These are phyloP conservation scores for Acanthacorydalis orientalis DNA, from an alignment of 2,888 invertebrate genomes.

Conservation along the genomic window DNA sequence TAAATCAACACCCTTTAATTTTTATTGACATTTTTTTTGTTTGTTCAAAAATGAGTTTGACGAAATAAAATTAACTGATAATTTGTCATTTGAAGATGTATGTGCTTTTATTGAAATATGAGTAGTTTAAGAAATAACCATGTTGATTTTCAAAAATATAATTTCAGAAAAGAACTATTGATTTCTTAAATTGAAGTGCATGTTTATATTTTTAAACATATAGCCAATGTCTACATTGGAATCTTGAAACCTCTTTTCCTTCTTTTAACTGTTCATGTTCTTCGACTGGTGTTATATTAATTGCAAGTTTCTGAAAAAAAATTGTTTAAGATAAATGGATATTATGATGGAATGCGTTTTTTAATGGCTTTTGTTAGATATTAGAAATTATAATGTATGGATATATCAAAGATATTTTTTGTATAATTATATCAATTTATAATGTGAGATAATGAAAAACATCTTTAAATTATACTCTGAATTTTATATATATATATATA, in stretches of 20 bases:
- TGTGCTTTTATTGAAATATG: neutral
- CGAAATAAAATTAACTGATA: neutral
- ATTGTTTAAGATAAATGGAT: neutral
- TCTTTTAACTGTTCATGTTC: conserved; percentile 46
- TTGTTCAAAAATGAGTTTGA: neutral
- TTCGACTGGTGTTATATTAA: conserved; percentile 46
- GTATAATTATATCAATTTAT: too few relatives aligned
- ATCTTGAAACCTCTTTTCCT: conserved; percentile 41
- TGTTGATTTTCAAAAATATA: neutral
- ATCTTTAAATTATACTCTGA: too few relatives aligned
- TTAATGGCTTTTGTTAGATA: too few relatives aligned
- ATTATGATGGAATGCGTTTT: too few relatives aligned
- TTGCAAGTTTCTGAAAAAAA: conserved; percentile 38
- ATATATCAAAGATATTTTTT: too few relatives aligned
- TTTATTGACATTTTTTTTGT: neutral
- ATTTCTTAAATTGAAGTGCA: neutral
- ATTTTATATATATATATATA: too few relatives aligned
- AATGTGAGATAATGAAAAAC: too few relatives aligned
- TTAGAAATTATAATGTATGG: too few relatives aligned
- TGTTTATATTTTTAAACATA: conserved; percentile 35
- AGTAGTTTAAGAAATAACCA: neutral
- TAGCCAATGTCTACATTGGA: conserved; percentile 48
- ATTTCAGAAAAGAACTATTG: neutral
- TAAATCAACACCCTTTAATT: neutral
- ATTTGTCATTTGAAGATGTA: neutral